Conservation (phyloP, 2,888 invertebrate species). For the Xestobium rufovillosum region DNA sequence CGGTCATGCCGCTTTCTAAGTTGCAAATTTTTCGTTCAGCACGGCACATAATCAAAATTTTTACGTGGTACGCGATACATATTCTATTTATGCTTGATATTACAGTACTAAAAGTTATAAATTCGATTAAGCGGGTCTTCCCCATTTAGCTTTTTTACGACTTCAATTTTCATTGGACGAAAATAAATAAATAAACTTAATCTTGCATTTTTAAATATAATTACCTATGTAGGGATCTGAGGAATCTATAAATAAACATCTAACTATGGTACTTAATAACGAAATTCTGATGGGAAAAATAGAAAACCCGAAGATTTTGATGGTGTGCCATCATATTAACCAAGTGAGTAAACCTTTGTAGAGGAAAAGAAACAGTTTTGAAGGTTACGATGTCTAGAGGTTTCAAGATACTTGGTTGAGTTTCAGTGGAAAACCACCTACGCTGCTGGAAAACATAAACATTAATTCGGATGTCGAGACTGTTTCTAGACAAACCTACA, state of each 20-base stretch:
- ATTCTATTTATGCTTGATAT: too few relatives aligned
- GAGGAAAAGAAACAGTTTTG: background rate
- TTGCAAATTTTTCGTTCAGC: too few relatives aligned
- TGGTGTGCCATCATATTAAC: conserved; percentile 1
- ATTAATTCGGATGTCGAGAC: background rate
- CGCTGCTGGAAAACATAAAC: background rate
- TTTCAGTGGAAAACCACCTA: background rate
- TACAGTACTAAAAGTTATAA: too few relatives aligned
- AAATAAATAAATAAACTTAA: background rate
- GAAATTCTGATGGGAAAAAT: background rate
- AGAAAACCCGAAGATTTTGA: background rate
- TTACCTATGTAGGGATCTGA: too few relatives aligned
- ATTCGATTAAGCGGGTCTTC: too few relatives aligned
- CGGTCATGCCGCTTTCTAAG: too few relatives aligned
- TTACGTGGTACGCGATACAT: too few relatives aligned
- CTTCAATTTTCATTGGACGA: too few relatives aligned
- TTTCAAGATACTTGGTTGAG: background rate
- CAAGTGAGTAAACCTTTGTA: background rate
- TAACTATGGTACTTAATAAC: background rate
- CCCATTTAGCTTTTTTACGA: too few relatives aligned
- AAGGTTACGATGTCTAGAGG: background rate
- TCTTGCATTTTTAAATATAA: background rate
- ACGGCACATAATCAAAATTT: too few relatives aligned
- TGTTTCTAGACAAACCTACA: background rate
- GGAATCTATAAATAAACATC: background rate